Evolutionary conservation across 2,888 invertebrate species (phyloP).

Genomic region (Ochropleura plecta): DNA sequence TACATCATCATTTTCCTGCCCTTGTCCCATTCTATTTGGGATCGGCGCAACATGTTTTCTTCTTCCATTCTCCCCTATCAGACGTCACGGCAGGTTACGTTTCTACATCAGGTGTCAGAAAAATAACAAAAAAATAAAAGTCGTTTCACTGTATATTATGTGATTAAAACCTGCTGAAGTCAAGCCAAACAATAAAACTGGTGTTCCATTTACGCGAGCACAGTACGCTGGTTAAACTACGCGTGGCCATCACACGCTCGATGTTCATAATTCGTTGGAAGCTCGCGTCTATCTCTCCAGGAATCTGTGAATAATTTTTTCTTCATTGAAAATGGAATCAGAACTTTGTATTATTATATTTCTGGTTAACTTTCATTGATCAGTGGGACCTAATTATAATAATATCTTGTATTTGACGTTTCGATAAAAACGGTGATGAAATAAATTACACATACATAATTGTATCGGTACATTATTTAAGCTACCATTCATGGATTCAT

Average conservation of each 20-base stretch:
- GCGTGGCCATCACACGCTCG: neutral
- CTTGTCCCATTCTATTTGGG: too few relatives aligned
- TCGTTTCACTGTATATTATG: neutral
- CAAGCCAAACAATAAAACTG: slow-evolving; percentile 20
- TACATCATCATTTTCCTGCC: too few relatives aligned
- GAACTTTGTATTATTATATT: neutral
- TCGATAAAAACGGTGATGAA: too few relatives aligned
- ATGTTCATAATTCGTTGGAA: slow-evolving; percentile 6
- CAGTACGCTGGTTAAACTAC: neutral
- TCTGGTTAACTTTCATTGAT: neutral
- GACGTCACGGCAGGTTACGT: too few relatives aligned
- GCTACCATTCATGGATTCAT: too few relatives aligned
- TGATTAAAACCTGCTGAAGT: slow-evolving; percentile 10
- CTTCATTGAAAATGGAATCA: neutral
- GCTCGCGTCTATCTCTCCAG: neutral
- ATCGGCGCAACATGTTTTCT: too few relatives aligned
- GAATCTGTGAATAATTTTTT: neutral
- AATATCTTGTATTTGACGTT: neutral
- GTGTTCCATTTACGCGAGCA: slow-evolving; percentile 17
- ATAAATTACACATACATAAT: neutral
- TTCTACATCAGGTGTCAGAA: too few relatives aligned
- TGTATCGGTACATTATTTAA: too few relatives aligned
- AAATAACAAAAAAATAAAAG: neutral
- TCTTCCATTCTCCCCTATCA: too few relatives aligned
- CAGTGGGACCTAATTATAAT: neutral